Base-by-base conservation (phyloP, 1,140 invertebrate species). In the Meloidogyne hapla region DNA sequence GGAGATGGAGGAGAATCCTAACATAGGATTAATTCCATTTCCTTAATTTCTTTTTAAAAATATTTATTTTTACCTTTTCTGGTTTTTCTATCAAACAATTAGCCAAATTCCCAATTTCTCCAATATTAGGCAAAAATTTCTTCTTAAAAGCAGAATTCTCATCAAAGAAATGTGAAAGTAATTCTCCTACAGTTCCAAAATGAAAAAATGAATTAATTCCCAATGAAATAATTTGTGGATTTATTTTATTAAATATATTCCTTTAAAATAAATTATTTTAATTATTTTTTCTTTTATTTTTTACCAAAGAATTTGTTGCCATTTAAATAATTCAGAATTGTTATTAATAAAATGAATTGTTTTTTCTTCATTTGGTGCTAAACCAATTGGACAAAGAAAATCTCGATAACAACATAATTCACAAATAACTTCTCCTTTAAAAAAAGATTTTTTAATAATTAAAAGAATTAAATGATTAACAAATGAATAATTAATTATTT, bases 391-490 rank as follows among this genome's bases (percentile, higher is more conserved):
- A 40, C 71, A 65, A 64, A 73, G 71, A 33, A 73, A 73, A 64
- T 73, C 71, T 38, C 71, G 56, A 64, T 73, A 73, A 33, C 71
- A 73, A 64, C 71, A 73, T n/a, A 73, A 45, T 40, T 73, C 71
- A 25, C 64, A 38, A 38, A 56, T 56, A 23, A 73, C 56, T 63
- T 21, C 71, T 12, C 28, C 45, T 73, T 71, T 56, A 42, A 18
- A 69, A 6, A 69, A 69, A 42, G 2, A 42, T 42, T 42, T 13
- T 38, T 4, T 38, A 4, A 38, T 38, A 4, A 9, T 4, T 38
- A 4, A 2, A 38, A 38, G 9, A 38, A 38, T 38, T 38, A 38
- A 38, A 38, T 4, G 33, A 4, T 38, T 9, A 38, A 38, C n/a
- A n/a, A n/a, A n/a, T n/a, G n/a, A n/a, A n/a, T n/a, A n/a, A n/a